Evolutionary conservation across 2,888 invertebrate species (phyloP).

Genomic region (Entomobrya multifasciata): DNA sequence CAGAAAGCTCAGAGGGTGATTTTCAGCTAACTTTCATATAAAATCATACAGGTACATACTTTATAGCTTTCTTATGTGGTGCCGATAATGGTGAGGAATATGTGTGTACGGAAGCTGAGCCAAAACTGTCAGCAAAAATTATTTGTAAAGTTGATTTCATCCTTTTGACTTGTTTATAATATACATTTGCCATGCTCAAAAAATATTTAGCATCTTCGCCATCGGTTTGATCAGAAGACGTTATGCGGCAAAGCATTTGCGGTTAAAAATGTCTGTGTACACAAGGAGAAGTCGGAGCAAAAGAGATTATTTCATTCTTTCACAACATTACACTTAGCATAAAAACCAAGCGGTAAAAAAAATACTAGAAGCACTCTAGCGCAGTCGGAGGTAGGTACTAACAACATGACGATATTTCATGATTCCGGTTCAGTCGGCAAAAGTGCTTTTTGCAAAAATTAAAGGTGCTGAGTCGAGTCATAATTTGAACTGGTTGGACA

Average conservation of each 20-base stretch:
- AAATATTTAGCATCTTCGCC: constrained; percentile 3
- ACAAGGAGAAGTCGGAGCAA: neutral
- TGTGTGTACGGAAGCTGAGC: constrained; percentile 21
- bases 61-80: neutral
- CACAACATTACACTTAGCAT: neutral
- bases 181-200: constrained; percentile 16
- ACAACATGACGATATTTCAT: constrained; percentile 16
- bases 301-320: neutral
- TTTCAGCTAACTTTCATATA: too few species aligned
- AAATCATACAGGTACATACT: too few species aligned
- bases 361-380: constrained; percentile 47
- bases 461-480: constrained; percentile 52
- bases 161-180: constrained; percentile 44
- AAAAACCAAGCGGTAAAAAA: neutral
- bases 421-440: constrained; percentile 50
- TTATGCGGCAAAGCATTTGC: constrained; percentile 44
- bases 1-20: constrained; percentile 23
- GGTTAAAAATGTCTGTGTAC: constrained; percentile 4
- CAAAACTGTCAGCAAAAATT: constrained; percentile 72
- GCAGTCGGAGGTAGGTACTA: constrained; percentile 42
- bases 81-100: neutral
- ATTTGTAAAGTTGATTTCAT: constrained; percentile 65
- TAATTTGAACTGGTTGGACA: constrained; percentile 53
- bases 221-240: constrained; percentile 24
- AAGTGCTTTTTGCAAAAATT: constrained; percentile 61